A percentile compares a stretch with the other conserved stretches of the same genome.
Conservation (phyloP, 2,797 vertebrate species). For the Tachyglossus aculeatus region DNA sequence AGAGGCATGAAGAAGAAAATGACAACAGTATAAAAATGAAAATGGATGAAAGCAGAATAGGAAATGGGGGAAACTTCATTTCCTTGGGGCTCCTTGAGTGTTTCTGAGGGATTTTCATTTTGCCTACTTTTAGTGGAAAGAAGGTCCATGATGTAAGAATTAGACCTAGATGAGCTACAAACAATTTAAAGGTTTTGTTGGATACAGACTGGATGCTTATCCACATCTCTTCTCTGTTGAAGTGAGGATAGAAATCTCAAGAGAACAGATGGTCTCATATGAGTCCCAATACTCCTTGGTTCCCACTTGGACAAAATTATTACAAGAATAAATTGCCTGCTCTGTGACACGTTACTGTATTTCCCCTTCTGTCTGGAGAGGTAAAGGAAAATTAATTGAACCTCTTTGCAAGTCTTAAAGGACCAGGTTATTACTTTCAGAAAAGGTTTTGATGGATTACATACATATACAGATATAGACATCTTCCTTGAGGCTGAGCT, state of each 20-base stretch:
- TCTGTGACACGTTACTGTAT: not conserved
- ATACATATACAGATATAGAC: too few species aligned
- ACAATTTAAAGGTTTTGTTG: not conserved
- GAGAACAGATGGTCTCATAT: fast-evolving
- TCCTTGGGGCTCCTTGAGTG: not conserved
- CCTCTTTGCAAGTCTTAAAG: not conserved
- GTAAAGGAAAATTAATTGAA: not conserved
- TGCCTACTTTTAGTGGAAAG: not conserved
- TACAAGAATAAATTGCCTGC: not conserved
- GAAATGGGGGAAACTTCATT: fast-evolving
- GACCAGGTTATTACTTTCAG: too few species aligned
- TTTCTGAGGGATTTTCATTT: not conserved
- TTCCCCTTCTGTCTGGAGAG: not conserved
- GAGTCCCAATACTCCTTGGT: not conserved
- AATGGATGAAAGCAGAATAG: not conserved
- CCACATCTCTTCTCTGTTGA: not conserved
- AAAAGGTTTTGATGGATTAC: too few species aligned
- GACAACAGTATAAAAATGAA: not conserved
- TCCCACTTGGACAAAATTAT: not conserved
- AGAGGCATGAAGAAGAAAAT: not conserved
- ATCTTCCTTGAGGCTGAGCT: too few species aligned
- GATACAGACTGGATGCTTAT: not conserved
- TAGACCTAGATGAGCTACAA: not conserved
- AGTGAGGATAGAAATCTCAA: not conserved
- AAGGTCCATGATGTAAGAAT: not conserved